Base-by-base conservation (phyloP, 2,113 vertebrate species). In the Beaufortia kweichowensis region DNA sequence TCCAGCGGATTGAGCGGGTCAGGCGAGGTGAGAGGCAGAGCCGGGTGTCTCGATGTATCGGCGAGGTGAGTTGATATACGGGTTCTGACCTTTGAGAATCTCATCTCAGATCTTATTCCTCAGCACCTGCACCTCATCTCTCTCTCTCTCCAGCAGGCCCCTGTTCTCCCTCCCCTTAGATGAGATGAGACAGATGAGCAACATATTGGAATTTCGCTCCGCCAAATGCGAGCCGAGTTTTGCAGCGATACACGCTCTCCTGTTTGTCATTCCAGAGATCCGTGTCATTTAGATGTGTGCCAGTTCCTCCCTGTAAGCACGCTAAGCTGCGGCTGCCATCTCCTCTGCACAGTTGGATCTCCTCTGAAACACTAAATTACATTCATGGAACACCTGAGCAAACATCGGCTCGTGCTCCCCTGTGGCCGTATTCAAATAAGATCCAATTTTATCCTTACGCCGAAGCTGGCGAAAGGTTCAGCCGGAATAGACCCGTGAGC, bases 311-410 rank as follows among this genome's bases (percentile, higher is more conserved):
- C 53, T 12, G 15, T 6, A 8, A 33, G 29, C 56, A 9, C 21
- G 15, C 65, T 33, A 28, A 24, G 41, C 71, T 57, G 80, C 67
- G 57, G 26, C 21, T 74, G 62, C 76, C 35, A 17, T 82, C 83
- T 75, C 80, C 78, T 79, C 65, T 84, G 84, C 88, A 86, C 84
- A 87, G 88, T 86, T 81, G 86, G 81, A 84, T 86, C 83, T 78
- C 59, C 82, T 77, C 79, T 82, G 78, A 86, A 81, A 81, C 79
- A 91, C 89, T 86, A 87, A 91, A 89, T 90, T 84, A 88, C 84
- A 89, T 91, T 89, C 87, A 89, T 89, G 67, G 82, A 89, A 86
- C 89, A 90, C 88, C 90, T 89, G 91, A 91, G 88, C 81, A 83
- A 81, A 71, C 17, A 59, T 23, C 23, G 31, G 71, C 26, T 59